phyloP scores from a whole-genome alignment of 2,888 invertebrate genomes.

The Pseudococcus viburni region DNA sequence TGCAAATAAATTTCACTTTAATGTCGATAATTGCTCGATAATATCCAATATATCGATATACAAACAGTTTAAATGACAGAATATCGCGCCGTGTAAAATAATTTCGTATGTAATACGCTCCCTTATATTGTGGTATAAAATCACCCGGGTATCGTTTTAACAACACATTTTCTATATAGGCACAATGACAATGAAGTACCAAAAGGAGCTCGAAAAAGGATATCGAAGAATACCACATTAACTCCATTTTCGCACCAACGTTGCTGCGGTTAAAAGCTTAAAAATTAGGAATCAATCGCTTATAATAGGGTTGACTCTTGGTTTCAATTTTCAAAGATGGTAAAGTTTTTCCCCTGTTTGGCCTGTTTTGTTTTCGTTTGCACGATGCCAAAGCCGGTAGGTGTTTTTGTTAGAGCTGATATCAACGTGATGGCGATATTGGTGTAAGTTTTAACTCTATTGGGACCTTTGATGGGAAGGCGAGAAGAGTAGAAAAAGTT shows the following conservation, averaged over 20 bases:
- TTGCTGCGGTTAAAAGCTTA: neutral
- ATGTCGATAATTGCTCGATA: conserved; percentile 49
- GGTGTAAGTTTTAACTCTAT: no score
- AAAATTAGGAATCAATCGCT: conserved; percentile 4
- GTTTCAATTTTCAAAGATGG: neutral
- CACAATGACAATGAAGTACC: neutral
- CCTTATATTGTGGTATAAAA: conserved; percentile 23
- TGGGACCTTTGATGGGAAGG: no score
- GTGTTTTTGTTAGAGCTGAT: no score
- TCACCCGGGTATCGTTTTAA: neutral
- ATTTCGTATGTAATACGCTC: neutral
- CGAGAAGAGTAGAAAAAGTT: no score
- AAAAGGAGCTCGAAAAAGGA: neutral
- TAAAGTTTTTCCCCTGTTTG: no score
- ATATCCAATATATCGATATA: conserved; percentile 23
- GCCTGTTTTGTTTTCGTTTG: no score
- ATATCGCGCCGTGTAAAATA: conserved; percentile 11
- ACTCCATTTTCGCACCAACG: neutral
- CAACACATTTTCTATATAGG: neutral
- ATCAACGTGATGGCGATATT: no score
- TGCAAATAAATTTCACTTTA: conserved; percentile 47
- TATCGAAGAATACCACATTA: neutral
- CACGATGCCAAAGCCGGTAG: no score
- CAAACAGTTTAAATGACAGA: neutral
- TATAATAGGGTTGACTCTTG: conserved; percentile 2